These are phyloP conservation scores for Chiridota heheva DNA, from an alignment of 35 echinoderm and acorn worm genomes.

Conservation along the genomic window DNA sequence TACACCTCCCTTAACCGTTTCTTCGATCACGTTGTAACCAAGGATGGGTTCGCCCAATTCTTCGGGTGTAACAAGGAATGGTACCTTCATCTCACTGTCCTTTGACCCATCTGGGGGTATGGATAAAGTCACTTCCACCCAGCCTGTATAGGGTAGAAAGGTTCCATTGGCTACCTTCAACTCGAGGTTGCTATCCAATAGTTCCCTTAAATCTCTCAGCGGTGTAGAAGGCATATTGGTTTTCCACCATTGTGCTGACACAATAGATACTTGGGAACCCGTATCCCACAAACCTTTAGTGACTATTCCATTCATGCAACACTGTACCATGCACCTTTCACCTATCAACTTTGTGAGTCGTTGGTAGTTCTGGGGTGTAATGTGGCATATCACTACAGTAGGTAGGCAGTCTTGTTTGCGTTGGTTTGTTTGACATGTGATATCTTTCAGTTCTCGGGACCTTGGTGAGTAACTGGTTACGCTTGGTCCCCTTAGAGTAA, in stretches of 20 bases:
- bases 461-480: no score
- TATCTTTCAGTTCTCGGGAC: no score
- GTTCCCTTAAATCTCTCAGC: no score
- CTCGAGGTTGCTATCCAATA: slow-evolving; percentile 30
- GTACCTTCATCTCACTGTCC: no score
- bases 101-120: no score
- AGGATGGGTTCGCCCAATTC: no score
- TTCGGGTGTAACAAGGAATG: no score
- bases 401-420: no score
- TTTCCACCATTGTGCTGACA: slow-evolving; percentile 4
- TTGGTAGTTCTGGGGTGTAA: slow-evolving; percentile 18
- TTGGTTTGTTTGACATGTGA: no score
- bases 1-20: no score
- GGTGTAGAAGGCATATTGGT: neutral
- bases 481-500: slow-evolving; percentile 27
- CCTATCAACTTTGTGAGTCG: slow-evolving; percentile 37
- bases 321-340: slow-evolving; percentile 33
- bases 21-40: no score
- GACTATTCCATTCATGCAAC: slow-evolving; percentile 10
- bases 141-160: slow-evolving; percentile 51
- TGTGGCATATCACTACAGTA: slow-evolving; percentile 25
- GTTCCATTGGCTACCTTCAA: slow-evolving; percentile 67
- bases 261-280: slow-evolving; percentile 45
- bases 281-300: slow-evolving; percentile 51
- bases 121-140: slow-evolving; percentile 63